A percentile compares a stretch with the other conserved stretches of the same genome.
Evolutionary conservation across 2,113 vertebrate genomes (phyloP).

Genomic region (Sula dactylatra): DNA sequence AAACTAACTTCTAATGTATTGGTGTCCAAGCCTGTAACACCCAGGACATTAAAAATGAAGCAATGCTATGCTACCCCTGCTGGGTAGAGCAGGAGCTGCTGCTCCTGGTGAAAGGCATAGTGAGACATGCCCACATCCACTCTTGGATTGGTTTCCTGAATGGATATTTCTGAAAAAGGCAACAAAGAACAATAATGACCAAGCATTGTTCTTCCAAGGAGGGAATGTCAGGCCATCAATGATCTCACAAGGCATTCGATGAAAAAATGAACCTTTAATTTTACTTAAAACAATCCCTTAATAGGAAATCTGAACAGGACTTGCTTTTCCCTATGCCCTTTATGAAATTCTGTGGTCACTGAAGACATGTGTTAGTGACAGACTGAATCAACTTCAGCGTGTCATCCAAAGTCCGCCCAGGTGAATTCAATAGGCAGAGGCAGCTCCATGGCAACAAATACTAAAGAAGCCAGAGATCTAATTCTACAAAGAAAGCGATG

Average conservation of each 20-base stretch:
- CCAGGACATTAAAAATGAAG: neutral
- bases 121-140: neutral
- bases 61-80: neutral
- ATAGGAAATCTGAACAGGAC: neutral
- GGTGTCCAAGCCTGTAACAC: neutral
- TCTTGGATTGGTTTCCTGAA: neutral
- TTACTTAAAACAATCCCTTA: neutral
- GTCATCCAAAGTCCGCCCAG: neutral
- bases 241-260: neutral
- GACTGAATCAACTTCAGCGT: neutral
- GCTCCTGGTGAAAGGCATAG: neutral
- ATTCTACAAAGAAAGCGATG: neutral
- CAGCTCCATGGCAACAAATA: slow-evolving; percentile 53
- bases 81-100: neutral
- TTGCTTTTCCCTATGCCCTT: neutral
- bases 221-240: neutral
- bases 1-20: neutral
- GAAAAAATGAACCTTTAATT: neutral
- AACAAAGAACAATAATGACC: neutral
- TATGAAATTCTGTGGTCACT: neutral
- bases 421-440: slow-evolving; percentile 27
- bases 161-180: neutral
- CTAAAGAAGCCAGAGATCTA: neutral
- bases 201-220: neutral
- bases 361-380: neutral